phyloP scores from a whole-genome alignment of 2,888 invertebrate species.

The Tetropium fuscum region DNA sequence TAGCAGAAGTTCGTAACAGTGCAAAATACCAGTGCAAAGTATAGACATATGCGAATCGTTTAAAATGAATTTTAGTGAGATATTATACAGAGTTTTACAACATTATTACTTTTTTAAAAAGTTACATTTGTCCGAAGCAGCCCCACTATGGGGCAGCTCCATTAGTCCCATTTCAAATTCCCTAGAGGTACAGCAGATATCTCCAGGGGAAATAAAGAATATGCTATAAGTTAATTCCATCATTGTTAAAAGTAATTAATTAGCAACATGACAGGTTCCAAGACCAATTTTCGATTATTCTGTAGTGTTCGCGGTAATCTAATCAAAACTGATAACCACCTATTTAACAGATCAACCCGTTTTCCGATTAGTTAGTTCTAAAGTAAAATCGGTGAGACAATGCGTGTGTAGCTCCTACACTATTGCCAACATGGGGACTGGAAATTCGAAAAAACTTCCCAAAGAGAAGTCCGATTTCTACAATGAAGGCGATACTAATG shows the following conservation, averaged over 20 bases:
- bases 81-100: no score
- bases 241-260: background rate
- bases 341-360: conserved; percentile 6
- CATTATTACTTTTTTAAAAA: no score
- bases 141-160: no score
- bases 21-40: no score
- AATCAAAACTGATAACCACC: conserved; percentile 13
- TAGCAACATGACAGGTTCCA: background rate
- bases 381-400: background rate
- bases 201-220: no score
- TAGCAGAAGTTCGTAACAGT: no score
- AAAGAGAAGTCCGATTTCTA: background rate
- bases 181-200: no score
- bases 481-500: background rate
- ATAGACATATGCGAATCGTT: no score
- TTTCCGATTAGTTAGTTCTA: background rate
- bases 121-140: no score
- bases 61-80: no score
- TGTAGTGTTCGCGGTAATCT: conserved; percentile 4
- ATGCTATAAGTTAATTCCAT: no score
- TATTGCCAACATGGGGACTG: conserved; percentile 22
- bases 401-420: background rate
- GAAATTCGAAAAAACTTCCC: conserved; percentile 21
- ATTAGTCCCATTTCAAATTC: no score
- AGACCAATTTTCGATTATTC: background rate